These are phyloP conservation scores for Hipposideros armiger DNA, from an alignment of 2,113 vertebrate genomes.

Conservation along the genomic window DNA sequence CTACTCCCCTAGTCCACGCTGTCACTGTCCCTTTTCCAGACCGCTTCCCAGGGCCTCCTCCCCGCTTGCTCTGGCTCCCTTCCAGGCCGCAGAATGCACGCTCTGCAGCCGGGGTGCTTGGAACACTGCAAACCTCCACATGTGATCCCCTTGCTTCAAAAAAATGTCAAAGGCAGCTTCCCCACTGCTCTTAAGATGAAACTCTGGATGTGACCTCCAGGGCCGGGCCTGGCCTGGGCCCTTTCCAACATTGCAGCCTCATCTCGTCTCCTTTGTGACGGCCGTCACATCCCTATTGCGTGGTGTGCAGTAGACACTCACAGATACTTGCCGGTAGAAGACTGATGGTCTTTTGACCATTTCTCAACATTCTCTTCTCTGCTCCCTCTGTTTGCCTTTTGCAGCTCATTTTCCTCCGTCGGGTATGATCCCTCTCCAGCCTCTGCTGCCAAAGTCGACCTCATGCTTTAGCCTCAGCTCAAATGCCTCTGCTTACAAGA, in stretches of 20 bases:
- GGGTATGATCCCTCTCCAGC: not conserved
- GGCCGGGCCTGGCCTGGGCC: not conserved
- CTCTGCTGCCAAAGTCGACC: not conserved
- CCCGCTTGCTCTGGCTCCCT: not conserved
- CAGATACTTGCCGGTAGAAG: not conserved
- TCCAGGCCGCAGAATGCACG: not conserved
- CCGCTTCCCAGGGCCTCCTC: not conserved
- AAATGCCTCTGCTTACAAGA: not conserved
- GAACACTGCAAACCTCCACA: constrained; percentile 7
- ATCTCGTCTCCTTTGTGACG: not conserved
- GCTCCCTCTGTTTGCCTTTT: not conserved
- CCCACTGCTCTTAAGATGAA: constrained; percentile 34
- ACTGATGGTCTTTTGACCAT: not conserved
- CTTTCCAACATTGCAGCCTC: not conserved
- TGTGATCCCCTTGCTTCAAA: constrained; percentile 24
- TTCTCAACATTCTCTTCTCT: not conserved
- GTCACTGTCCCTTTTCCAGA: not conserved
- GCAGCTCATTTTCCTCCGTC: not conserved
- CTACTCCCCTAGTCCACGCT: not conserved
- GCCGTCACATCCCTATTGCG: not conserved
- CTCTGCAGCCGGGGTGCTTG: not conserved
- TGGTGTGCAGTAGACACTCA: not conserved
- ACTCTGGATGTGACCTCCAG: not conserved
- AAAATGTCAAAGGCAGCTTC: constrained; percentile 45
- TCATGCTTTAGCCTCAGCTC: constrained; percentile 30